Evolutionary conservation across 2,113 vertebrate genomes (phyloP), one percentile per base, ranked within the genome.

Genomic region (Sclerurus mexicanus): DNA sequence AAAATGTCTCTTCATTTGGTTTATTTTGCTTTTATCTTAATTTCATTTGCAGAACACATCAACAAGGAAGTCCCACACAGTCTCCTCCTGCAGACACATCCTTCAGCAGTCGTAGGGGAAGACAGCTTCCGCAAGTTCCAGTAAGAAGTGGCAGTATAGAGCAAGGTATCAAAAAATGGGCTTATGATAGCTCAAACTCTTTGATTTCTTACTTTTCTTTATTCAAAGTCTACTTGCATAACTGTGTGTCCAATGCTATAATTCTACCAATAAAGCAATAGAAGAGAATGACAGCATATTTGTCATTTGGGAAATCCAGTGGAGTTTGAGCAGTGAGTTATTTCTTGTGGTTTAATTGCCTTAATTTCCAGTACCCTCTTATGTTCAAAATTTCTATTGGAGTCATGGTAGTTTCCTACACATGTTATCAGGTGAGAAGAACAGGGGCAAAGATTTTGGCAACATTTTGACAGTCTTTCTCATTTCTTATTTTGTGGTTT

Each of bases 121-220:
- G 99, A 67, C 99, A 99, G 95, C 98, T 99, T 63, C 99, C 99
- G 5, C 99, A 99, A 94, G 99, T 99, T 94, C 99, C 99, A 23
- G 98, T 99, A 67, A 98, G 99, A 90, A 99, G 99, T 96, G 98
- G 99, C 98, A 99, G 98, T 98, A 97, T 99, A 97, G 99, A 99
- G 98, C 99, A 99, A 99, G 99, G 99, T 99, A 98, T 98, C 96
- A 97, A 40, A 97, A 91, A 89, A 90, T 94, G 95, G 96, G 94
- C 94, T 94, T 91, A 58, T 81, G 90, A 47, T 44, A 93, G 97
- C 95, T 97, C 94, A 95, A 83, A 93, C 53, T 89, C 86, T 90
- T 85, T 96, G 87, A 49, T 89, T 96, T 95, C 53, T 90, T 85
- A 85, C 85, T n/a, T 80, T 74, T 56, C 74, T 72, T 87, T 80